Evolutionary conservation across 2,113 vertebrate genomes (phyloP).

Genomic region (Theristicus caerulescens): DNA sequence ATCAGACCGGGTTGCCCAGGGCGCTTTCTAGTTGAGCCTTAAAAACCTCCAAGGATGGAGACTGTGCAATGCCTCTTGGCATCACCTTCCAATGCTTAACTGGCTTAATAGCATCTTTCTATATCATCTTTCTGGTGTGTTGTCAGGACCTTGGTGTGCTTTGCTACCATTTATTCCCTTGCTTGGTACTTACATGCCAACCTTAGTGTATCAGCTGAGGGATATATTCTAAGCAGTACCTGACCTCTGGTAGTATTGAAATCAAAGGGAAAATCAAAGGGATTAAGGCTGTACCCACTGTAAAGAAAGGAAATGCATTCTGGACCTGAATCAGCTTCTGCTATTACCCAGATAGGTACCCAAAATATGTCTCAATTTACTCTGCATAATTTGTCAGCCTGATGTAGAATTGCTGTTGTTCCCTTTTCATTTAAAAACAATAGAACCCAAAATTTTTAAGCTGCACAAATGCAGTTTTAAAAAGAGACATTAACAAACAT

Average conservation of each 20-base stretch:
- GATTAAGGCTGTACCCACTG: not conserved
- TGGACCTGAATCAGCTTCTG: not conserved
- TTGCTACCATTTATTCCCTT: not conserved
- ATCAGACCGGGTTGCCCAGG: not conserved
- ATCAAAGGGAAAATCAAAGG: not conserved
- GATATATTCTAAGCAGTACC: not conserved
- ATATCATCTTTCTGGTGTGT: not conserved
- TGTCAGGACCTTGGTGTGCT: not conserved
- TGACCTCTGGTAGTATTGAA: not conserved
- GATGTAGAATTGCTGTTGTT: not conserved
- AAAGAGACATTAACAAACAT: not conserved
- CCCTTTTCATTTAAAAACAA: not conserved
- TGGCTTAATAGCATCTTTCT: not conserved
- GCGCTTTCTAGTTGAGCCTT: not conserved
- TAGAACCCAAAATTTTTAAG: not conserved
- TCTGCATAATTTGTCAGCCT: not conserved
- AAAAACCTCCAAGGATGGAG: not conserved
- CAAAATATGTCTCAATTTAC: not conserved
- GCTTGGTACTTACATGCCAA: not conserved
- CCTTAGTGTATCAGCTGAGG: not conserved
- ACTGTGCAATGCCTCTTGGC: not conserved
- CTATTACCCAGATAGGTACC: not conserved
- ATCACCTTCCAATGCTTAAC: not conserved
- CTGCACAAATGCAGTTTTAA: not conserved
- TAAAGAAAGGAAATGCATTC: not conserved